Evolutionary conservation across 2,797 vertebrate species (phyloP).

Genomic region (Galago senegalensis): DNA sequence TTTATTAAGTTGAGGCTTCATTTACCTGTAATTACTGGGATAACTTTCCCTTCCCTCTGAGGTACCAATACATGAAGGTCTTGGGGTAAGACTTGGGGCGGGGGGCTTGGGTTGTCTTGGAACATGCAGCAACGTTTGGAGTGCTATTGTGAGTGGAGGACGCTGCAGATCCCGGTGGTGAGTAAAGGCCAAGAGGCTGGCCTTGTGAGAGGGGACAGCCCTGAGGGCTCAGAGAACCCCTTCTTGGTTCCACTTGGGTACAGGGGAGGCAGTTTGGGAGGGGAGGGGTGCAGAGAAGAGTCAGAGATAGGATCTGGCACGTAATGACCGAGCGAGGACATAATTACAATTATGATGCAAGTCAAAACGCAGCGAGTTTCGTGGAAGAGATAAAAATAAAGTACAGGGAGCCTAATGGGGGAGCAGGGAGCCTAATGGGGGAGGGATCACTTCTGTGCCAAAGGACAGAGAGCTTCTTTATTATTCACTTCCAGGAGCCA

Average conservation of each 20-base stretch:
- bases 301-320: neutral
- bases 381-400: slow-evolving; percentile 1
- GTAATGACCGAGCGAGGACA: neutral
- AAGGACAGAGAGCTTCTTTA: neutral
- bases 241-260: neutral
- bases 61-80: neutral
- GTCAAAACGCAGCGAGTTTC: slow-evolving; percentile 20
- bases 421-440: neutral
- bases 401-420: neutral
- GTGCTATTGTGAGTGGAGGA: neutral
- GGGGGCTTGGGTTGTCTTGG: neutral
- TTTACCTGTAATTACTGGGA: neutral
- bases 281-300: neutral
- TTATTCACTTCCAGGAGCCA: neutral
- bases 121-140: fast-evolving
- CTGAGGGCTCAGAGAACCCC: neutral
- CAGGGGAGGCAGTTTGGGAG: fast-evolving
- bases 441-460: fast-evolving
- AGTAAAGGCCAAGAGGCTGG: neutral
- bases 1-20: neutral
- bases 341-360: neutral
- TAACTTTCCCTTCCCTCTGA: neutral
- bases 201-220: fast-evolving
- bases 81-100: neutral
- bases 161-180: fast-evolving